These are phyloP conservation scores for Oegoconia quadripuncta DNA, from an alignment of 2,888 invertebrate species.

Conservation along the genomic window DNA sequence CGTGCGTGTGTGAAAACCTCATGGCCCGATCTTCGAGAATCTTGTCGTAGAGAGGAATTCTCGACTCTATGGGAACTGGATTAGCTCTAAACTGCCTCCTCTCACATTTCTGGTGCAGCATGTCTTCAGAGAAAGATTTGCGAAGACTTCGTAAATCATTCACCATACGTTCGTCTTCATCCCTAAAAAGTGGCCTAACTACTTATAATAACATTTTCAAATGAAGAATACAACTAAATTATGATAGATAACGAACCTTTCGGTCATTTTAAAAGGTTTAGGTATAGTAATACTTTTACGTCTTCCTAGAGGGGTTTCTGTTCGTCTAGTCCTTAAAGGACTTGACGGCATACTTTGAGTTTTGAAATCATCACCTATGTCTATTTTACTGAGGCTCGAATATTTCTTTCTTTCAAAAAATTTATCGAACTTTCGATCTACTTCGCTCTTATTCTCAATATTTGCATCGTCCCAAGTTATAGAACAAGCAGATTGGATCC, in stretches of 20 bases:
- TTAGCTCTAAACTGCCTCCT: conserved; percentile 78
- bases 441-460: conserved; percentile 46
- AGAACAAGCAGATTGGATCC: conserved; percentile 68
- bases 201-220: too few species aligned
- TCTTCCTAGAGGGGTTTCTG: conserved; percentile 40
- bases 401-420: conserved; percentile 54
- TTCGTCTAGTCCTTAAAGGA: conserved; percentile 63
- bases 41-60: conserved; percentile 85
- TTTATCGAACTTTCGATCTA: conserved; percentile 61
- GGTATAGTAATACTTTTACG: conserved; percentile 77
- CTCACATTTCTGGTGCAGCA: conserved; percentile 69
- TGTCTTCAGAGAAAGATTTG: conserved; percentile 69
- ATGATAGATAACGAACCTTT: conserved; percentile 71
- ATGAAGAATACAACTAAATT: too few species aligned
- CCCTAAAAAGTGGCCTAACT: conserved; percentile 69
- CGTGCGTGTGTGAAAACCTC: conserved; percentile 67
- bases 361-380: conserved; percentile 50
- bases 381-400: conserved; percentile 21
- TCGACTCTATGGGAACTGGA: conserved; percentile 84
- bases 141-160: conserved; percentile 66
- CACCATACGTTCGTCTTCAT: conserved; percentile 81
- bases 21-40: conserved; percentile 85
- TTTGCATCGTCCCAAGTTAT: conserved; percentile 71
- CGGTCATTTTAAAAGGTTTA: conserved; percentile 84
- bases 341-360: conserved; percentile 80